Conservation (phyloP, 1,140 invertebrate species). For the Sarcophaga peregrina region DNA sequence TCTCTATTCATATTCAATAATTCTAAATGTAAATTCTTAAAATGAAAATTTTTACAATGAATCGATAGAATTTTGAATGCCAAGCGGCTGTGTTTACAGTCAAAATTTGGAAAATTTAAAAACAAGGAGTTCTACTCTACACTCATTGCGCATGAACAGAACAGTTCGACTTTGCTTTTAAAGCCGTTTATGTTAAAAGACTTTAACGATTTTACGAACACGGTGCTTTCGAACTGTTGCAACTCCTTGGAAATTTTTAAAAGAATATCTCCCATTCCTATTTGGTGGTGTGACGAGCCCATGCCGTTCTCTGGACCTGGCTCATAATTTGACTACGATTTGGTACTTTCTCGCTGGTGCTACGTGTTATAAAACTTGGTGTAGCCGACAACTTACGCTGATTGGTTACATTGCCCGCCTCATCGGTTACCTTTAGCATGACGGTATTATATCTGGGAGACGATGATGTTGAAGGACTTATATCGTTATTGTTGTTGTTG, state of each 20-base stretch:
- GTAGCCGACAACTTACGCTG: constrained; percentile 64
- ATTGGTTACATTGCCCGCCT: constrained; percentile 59
- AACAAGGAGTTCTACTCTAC: neutral
- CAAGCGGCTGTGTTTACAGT: neutral
- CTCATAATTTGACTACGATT: constrained; percentile 85
- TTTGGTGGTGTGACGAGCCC: constrained; percentile 88
- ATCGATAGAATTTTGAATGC: neutral
- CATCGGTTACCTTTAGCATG: constrained; percentile 62
- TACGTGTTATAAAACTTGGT: constrained; percentile 76
- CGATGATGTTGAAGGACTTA: constrained; percentile 45
- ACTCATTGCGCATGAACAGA: neutral
- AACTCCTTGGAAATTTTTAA: neutral
- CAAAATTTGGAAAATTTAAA: neutral
- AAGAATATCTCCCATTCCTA: constrained; percentile 64
- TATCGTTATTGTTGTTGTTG: constrained; percentile 52
- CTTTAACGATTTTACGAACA: too few relatives aligned
- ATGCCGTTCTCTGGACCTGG: constrained; percentile 81
- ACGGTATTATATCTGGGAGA: constrained; percentile 53
- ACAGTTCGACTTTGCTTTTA: too few relatives aligned
- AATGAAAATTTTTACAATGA: too few relatives aligned
- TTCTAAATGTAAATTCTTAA: neutral
- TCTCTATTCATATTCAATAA: too few relatives aligned
- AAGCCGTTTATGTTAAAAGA: too few relatives aligned
- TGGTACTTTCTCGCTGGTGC: constrained; percentile 85
- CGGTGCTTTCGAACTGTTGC: too few relatives aligned